Conservation (phyloP, 2,113 vertebrate species). For the Physeter macrocephalus region DNA sequence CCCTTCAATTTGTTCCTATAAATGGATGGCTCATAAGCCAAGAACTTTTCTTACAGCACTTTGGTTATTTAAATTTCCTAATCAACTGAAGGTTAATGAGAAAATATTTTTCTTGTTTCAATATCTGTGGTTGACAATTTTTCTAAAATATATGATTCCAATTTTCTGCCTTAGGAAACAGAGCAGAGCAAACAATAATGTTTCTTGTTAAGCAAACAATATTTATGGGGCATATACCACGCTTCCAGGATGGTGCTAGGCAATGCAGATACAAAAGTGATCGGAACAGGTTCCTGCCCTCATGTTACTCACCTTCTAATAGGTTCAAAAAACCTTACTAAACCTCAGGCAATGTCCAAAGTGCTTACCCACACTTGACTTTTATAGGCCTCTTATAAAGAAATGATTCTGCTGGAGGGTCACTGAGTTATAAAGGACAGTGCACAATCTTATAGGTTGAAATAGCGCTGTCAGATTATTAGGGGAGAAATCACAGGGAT, state of each 20-base stretch:
- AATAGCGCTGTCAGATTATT: neutral
- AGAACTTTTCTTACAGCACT: neutral
- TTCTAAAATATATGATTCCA: conserved; percentile 16
- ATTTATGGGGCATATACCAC: neutral
- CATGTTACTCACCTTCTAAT: neutral
- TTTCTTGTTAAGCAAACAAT: neutral
- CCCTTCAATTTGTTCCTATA: neutral
- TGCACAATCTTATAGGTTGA: neutral
- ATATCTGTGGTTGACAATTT: conserved; percentile 5
- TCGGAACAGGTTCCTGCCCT: neutral
- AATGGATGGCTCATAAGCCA: neutral
- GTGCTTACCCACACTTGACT: neutral
- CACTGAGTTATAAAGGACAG: neutral
- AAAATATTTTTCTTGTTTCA: conserved; percentile 31
- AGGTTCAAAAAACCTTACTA: neutral
- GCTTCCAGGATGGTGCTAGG: neutral
- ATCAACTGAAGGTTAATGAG: neutral
- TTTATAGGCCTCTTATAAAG: neutral
- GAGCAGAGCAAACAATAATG: neutral
- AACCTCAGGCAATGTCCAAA: neutral
- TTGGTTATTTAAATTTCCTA: neutral
- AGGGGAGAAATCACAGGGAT: neutral
- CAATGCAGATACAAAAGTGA: neutral
- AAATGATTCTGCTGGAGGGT: neutral
- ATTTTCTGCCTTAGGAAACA: conserved; percentile 7